These are phyloP conservation scores for Girardinus metallicus DNA, from an alignment of 2,797 vertebrate species.

Conservation along the genomic window DNA sequence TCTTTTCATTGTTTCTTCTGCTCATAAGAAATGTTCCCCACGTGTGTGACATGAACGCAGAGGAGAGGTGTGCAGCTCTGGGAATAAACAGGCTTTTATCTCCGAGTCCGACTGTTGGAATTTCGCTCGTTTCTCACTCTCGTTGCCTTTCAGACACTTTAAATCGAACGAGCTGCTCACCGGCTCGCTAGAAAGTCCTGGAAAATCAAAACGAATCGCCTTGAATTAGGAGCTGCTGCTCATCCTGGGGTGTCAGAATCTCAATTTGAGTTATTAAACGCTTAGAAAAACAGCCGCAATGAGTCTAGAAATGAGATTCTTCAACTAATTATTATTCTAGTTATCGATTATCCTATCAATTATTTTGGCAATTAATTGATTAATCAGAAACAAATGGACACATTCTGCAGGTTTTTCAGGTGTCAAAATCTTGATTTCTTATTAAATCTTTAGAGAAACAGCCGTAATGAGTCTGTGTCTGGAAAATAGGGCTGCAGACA, in stretches of 20 bases:
- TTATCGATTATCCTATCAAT: too few relatives aligned
- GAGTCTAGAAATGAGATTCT: background rate
- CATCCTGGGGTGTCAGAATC: background rate
- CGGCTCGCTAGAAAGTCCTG: background rate
- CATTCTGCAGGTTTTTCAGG: too few relatives aligned
- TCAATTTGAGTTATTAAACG: background rate
- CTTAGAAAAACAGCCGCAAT: background rate
- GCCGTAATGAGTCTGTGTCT: background rate
- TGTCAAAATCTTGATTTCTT: background rate
- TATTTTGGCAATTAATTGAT: too few relatives aligned
- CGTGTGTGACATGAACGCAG: slow-evolving; percentile 49
- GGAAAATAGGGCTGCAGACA: too few relatives aligned
- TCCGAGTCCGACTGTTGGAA: slow-evolving; percentile 44
- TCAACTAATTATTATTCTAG: too few relatives aligned
- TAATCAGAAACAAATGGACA: too few relatives aligned
- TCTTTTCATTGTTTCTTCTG: slow-evolving; percentile 38
- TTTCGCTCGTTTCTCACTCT: slow-evolving; percentile 52
- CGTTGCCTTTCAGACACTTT: slow-evolving; percentile 38
- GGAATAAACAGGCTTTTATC: slow-evolving; percentile 47
- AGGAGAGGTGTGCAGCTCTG: slow-evolving; percentile 26
- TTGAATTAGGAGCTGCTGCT: background rate
- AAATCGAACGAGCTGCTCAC: background rate
- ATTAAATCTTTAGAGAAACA: background rate
- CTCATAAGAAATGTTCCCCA: slow-evolving; percentile 43
- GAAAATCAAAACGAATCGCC: background rate